phyloP scores from a whole-genome alignment of 2,797 vertebrate genomes.

The Gorsachius magnificus region DNA sequence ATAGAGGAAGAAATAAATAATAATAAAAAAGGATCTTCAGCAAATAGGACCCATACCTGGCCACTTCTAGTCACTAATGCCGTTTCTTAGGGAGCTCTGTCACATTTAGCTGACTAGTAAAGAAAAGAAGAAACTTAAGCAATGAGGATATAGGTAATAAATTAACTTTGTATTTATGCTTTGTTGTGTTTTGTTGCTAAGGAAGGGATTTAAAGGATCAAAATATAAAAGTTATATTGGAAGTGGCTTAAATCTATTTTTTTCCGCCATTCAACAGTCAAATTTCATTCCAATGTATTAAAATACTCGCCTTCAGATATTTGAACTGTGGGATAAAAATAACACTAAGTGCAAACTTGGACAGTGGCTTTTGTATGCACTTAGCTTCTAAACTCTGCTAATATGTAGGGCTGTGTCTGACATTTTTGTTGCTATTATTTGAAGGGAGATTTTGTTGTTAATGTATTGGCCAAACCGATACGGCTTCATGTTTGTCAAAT shows the following conservation, averaged over 20 bases:
- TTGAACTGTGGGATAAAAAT: not conserved
- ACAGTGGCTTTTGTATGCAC: not conserved
- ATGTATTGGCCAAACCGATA: not conserved
- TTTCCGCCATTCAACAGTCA: not conserved
- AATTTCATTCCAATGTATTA: not conserved
- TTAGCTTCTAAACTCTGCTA: not conserved
- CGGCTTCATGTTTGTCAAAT: not conserved
- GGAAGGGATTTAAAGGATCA: not conserved
- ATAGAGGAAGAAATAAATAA: not conserved
- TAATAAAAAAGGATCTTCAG: not conserved
- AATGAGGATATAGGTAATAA: not conserved
- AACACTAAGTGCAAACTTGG: not conserved
- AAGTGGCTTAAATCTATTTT: not conserved
- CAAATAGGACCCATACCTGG: fast-evolving
- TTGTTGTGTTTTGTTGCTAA: not conserved
- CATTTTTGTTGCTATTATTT: not conserved
- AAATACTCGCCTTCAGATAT: not conserved
- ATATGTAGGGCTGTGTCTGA: not conserved
- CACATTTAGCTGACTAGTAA: not conserved
- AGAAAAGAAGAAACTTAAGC: not conserved
- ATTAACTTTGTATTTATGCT: not conserved
- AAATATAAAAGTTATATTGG: not conserved
- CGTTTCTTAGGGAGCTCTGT: not conserved
- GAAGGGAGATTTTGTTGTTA: not conserved
- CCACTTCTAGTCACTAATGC: not conserved